Conservation (phyloP, 2,797 vertebrate genomes). For the Coracias cyanogaster region DNA sequence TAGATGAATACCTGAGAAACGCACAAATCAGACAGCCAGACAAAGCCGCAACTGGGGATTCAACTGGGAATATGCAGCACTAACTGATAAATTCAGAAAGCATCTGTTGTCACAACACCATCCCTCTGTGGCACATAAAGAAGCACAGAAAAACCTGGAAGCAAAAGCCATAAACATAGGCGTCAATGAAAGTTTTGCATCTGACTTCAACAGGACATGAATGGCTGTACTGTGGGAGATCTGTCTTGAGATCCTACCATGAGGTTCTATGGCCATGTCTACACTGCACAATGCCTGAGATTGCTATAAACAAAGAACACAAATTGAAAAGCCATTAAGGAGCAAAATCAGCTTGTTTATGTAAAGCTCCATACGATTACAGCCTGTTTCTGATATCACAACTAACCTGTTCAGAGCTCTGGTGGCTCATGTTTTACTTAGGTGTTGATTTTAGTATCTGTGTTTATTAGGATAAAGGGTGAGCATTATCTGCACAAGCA, state of each 20-base stretch:
- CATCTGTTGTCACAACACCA: neutral
- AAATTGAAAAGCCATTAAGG: neutral
- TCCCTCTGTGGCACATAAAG: neutral
- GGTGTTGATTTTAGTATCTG: neutral
- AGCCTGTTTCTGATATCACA: neutral
- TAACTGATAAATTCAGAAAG: conserved; percentile 17
- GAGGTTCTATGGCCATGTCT: neutral
- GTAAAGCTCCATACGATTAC: neutral
- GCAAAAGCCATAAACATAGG: neutral
- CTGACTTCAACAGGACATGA: neutral
- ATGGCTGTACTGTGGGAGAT: neutral
- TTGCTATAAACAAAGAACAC: neutral
- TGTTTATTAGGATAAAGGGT: neutral
- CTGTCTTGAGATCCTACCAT: neutral
- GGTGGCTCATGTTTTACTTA: neutral
- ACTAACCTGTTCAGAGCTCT: neutral
- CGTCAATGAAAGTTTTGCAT: neutral
- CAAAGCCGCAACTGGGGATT: neutral
- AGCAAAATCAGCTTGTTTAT: neutral
- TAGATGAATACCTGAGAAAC: conserved; percentile 8
- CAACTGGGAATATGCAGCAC: neutral
- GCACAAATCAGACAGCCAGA: neutral
- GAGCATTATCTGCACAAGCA: neutral
- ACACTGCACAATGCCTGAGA: neutral
- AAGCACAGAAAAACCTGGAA: neutral